phyloP scores from a whole-genome alignment of 1,140 invertebrate species.

The Bombus polaris region DNA sequence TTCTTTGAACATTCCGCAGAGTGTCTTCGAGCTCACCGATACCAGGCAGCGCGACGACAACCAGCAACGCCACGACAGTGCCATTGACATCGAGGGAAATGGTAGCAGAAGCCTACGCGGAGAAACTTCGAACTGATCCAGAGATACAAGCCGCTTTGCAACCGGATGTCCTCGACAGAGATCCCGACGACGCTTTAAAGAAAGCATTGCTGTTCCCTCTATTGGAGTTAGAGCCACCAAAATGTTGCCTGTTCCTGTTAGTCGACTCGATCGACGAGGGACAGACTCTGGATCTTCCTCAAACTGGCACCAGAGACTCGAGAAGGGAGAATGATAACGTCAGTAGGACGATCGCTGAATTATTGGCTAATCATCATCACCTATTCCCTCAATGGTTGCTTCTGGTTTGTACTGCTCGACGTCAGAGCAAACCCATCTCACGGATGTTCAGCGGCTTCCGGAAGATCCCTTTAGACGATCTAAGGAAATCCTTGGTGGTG shows the following conservation, averaged over 20 bases:
- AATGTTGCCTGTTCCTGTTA: slow-evolving; percentile 92
- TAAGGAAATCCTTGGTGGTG: slow-evolving; percentile 93
- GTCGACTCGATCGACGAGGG: slow-evolving; percentile 96
- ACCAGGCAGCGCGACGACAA: slow-evolving; percentile 69
- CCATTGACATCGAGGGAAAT: slow-evolving; percentile 74
- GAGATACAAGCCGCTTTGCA: slow-evolving; percentile 89
- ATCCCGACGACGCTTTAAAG: slow-evolving; percentile 95
- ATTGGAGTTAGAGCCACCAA: slow-evolving; percentile 91
- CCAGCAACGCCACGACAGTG: slow-evolving; percentile 49
- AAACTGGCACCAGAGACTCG: slow-evolving; percentile 76
- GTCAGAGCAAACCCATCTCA: slow-evolving; percentile 93
- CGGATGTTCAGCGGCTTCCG: slow-evolving; percentile 96
- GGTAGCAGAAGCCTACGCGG: slow-evolving; percentile 91
- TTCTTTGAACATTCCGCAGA: not conserved
- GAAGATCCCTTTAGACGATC: slow-evolving; percentile 95
- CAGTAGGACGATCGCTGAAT: slow-evolving; percentile 90
- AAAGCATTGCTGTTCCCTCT: slow-evolving; percentile 93
- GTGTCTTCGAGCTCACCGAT: slow-evolving; percentile 50
- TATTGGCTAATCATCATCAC: slow-evolving; percentile 94
- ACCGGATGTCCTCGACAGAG: slow-evolving; percentile 89
- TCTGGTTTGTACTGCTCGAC: slow-evolving; percentile 94
- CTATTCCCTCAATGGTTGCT: slow-evolving; percentile 97
- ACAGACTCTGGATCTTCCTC: slow-evolving; percentile 76
- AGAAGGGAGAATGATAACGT: slow-evolving; percentile 83
- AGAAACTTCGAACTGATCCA: slow-evolving; percentile 89